Evolutionary conservation across 2,113 vertebrate genomes (phyloP).

Genomic region (Alaudala cheleensis): DNA sequence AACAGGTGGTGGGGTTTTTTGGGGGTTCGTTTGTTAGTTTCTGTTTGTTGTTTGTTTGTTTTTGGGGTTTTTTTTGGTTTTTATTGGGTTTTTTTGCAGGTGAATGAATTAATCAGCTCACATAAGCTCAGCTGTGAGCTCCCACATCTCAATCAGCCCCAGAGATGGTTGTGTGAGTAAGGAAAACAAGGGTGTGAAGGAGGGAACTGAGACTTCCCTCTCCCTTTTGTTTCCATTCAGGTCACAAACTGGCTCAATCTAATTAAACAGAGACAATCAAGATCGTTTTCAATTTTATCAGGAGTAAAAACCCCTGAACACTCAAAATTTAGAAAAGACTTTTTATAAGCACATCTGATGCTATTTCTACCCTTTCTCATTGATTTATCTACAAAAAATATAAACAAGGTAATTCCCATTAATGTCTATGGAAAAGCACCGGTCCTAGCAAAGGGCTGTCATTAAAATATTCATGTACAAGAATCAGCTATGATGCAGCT

Average conservation of each 20-base stretch:
- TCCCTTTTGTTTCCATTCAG: background rate
- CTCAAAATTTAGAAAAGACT: background rate
- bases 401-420: background rate
- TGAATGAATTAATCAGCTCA: background rate
- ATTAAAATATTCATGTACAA: background rate
- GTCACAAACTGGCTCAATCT: background rate
- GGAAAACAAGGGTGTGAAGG: background rate
- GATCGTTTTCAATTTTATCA: background rate
- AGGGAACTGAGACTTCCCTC: background rate
- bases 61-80: background rate
- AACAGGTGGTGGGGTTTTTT: background rate
- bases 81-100: background rate
- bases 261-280: background rate
- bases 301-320: background rate
- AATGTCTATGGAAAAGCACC: background rate
- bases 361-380: background rate
- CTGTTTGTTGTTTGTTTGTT: no score
- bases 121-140: background rate
- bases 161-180: background rate
- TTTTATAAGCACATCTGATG: background rate
- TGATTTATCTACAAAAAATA: background rate
- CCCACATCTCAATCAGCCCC: accelerated
- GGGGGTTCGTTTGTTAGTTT: no score
- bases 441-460: background rate
- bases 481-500: background rate